Conservation (phyloP, 2,888 invertebrate genomes). For the Epistrophe grossulariae region DNA sequence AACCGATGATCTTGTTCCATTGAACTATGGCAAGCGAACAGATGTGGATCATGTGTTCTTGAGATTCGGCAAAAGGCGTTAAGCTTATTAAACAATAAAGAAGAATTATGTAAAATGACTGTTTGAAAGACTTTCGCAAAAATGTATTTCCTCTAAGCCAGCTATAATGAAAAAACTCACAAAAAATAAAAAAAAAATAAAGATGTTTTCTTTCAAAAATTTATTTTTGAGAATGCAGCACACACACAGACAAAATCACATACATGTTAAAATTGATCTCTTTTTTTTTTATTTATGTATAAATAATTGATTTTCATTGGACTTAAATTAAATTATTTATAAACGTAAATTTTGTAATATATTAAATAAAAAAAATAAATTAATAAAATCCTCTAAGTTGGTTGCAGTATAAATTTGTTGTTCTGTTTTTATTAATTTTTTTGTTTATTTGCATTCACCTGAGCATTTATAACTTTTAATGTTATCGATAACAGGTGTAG, state of each 20-base stretch:
- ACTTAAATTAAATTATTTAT: constrained; percentile 60
- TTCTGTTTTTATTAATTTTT: neutral
- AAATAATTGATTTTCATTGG: constrained; percentile 52
- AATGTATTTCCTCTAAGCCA: constrained; percentile 74
- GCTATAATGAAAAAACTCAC: constrained; percentile 45
- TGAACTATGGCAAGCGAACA: constrained; percentile 91
- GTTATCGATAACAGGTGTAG: too few species aligned
- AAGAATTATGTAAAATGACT: constrained; percentile 1
- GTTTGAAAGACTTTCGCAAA: constrained; percentile 58
- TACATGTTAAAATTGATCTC: constrained; percentile 62
- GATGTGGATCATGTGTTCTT: constrained; percentile 96
- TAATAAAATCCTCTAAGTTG: constrained; percentile 67
- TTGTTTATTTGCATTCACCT: neutral
- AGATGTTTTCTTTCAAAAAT: constrained; percentile 30
- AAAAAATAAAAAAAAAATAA: constrained; percentile 25
- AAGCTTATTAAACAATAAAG: constrained; percentile 78
- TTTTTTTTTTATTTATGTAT: constrained; percentile 43
- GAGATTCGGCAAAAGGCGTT: constrained; percentile 93
- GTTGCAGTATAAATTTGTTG: constrained; percentile 51
- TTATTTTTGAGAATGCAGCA: constrained; percentile 67
- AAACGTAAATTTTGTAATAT: constrained; percentile 67
- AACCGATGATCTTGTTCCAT: constrained; percentile 81
- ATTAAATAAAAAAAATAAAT: constrained; percentile 51
- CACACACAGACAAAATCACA: constrained; percentile 43
- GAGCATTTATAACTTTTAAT: too few species aligned